Percentiles rank a stretch among this genome's conserved stretches.
These are phyloP conservation scores for Chrysolophus pictus DNA, from an alignment of 2,797 vertebrate species.

Conservation along the genomic window DNA sequence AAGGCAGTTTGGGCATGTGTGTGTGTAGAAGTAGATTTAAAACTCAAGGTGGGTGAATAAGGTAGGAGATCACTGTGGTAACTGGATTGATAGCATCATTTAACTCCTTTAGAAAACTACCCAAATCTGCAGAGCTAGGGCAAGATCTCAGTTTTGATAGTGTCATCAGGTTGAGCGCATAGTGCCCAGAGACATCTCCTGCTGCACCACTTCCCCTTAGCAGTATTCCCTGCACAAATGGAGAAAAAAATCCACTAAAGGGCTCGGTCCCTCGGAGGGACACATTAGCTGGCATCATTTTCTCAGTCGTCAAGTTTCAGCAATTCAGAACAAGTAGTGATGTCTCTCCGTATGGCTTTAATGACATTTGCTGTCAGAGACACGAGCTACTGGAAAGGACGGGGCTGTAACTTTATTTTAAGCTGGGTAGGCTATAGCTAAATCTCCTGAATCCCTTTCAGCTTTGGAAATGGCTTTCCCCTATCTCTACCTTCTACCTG, in stretches of 20 bases:
- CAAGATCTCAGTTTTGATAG: neutral
- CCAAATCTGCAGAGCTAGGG: neutral
- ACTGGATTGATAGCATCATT: neutral
- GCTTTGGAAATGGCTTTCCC: constrained; percentile 55
- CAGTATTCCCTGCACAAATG: constrained; percentile 14
- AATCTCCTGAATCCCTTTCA: constrained; percentile 65
- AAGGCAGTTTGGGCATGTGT: neutral
- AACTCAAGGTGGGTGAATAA: neutral
- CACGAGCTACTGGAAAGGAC: constrained; percentile 21
- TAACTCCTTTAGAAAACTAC: neutral
- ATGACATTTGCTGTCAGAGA: constrained; percentile 57
- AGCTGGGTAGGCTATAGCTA: constrained; percentile 43
- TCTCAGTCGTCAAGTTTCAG: constrained; percentile 47
- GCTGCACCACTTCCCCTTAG: constrained; percentile 8
- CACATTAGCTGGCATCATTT: constrained; percentile 41
- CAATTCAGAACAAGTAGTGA: constrained; percentile 10
- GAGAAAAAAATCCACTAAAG: neutral
- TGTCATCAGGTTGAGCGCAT: neutral
- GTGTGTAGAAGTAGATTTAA: neutral
- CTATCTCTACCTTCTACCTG: constrained; percentile 57
- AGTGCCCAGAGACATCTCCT: neutral
- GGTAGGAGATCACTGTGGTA: neutral
- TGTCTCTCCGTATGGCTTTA: constrained; percentile 52
- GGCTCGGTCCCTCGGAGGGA: neutral
- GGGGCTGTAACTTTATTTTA: constrained; percentile 71